phyloP scores from a whole-genome alignment of 1,140 invertebrate species.

The Tetranychus urticae region DNA sequence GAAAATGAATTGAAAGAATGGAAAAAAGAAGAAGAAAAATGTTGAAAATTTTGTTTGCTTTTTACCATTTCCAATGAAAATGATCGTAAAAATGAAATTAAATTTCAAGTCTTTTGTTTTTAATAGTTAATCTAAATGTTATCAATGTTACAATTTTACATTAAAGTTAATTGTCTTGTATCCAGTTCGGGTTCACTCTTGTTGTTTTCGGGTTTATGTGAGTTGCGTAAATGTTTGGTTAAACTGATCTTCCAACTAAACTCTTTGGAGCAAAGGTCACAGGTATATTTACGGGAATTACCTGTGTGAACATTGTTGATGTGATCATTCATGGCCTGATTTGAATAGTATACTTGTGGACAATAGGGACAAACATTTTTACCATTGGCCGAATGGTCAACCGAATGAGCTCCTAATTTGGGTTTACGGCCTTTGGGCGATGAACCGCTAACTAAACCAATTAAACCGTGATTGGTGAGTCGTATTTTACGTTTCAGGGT shows the following conservation, averaged over 20 bases:
- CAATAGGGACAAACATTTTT: slow-evolving; percentile 9
- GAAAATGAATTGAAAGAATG: too few species aligned
- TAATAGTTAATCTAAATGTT: too few species aligned
- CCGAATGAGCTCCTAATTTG: not conserved
- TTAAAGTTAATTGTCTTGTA: too few species aligned
- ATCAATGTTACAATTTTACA: too few species aligned
- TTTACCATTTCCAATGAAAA: too few species aligned
- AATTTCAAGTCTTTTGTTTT: too few species aligned
- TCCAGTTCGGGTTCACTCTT: too few species aligned
- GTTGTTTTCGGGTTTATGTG: not conserved
- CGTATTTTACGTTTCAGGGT: too few species aligned
- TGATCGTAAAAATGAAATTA: too few species aligned
- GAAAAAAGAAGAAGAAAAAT: too few species aligned
- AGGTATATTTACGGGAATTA: slow-evolving; percentile 14
- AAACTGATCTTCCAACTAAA: slow-evolving; percentile 14
- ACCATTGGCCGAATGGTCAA: not conserved
- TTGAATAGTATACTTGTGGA: slow-evolving; percentile 10
- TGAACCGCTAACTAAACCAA: not conserved
- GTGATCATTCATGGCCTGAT: slow-evolving; percentile 10
- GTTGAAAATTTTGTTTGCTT: too few species aligned
- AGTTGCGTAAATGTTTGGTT: slow-evolving; percentile 5
- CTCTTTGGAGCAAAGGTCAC: slow-evolving; percentile 14
- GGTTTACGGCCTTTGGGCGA: not conserved
- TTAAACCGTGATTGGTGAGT: not conserved
- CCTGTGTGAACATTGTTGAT: slow-evolving; percentile 14